These are phyloP conservation scores for Eupsilia transversa DNA, from an alignment of 2,888 invertebrate genomes.

Conservation along the genomic window DNA sequence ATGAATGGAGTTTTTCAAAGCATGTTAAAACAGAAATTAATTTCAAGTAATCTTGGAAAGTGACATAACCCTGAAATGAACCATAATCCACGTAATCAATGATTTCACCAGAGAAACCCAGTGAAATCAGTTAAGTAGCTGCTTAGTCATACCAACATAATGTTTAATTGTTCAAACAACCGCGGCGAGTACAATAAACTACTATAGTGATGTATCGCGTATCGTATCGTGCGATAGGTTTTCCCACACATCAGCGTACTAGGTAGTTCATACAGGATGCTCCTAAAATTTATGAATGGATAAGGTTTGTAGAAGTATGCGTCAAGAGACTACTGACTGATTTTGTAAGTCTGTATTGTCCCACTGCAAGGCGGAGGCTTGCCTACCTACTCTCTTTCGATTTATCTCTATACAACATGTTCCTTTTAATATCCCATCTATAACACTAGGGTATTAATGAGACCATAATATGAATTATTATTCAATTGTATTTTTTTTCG, in stretches of 20 bases:
- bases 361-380: not conserved
- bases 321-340: conserved; percentile 18
- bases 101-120: conserved; percentile 55
- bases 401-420: not conserved
- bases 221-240: conserved; percentile 23
- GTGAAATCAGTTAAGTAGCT: conserved; percentile 40
- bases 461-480: too few relatives aligned
- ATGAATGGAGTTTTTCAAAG: not conserved
- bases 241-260: conserved; percentile 30
- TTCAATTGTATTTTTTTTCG: too few relatives aligned
- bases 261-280: conserved; percentile 23
- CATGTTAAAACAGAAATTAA: not conserved
- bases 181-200: conserved; percentile 33
- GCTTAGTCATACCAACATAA: conserved; percentile 45
- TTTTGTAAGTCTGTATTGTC: not conserved
- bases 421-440: too few relatives aligned
- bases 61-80: not conserved
- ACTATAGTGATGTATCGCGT: conserved; percentile 5
- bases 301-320: conserved; percentile 35
- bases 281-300: conserved; percentile 36
- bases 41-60: not conserved
- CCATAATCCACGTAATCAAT: conserved; percentile 29
- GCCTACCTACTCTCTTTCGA: not conserved
- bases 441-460: too few relatives aligned
- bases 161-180: conserved; percentile 44